These are phyloP conservation scores for Sinocyclocheilus grahami DNA, from an alignment of 2,113 vertebrate species.

Conservation along the genomic window DNA sequence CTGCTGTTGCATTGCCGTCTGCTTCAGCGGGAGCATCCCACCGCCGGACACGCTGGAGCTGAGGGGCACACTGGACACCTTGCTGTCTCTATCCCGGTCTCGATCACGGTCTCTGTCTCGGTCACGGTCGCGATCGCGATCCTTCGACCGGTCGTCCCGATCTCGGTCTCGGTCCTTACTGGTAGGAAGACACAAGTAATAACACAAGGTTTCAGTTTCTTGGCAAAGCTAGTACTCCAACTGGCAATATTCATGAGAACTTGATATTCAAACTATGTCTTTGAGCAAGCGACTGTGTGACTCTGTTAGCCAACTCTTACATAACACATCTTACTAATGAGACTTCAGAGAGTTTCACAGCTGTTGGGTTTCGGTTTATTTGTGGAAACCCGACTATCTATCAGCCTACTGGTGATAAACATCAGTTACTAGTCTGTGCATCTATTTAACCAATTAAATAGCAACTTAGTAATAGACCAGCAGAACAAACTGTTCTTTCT, in stretches of 20 bases:
- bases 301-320: background rate
- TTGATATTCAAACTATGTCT: background rate
- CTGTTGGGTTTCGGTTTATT: too few relatives aligned
- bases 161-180: slow-evolving; percentile 69
- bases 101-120: slow-evolving; percentile 88
- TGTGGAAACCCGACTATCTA: too few relatives aligned
- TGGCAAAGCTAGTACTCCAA: background rate
- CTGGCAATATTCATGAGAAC: background rate
- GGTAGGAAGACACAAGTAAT: too few relatives aligned
- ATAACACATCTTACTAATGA: background rate
- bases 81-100: slow-evolving; percentile 85
- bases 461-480: too few relatives aligned
- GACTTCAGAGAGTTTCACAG: too few relatives aligned
- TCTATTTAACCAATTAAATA: too few relatives aligned
- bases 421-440: too few relatives aligned
- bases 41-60: slow-evolving; percentile 70
- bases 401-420: too few relatives aligned
- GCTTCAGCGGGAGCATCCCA: slow-evolving; percentile 79
- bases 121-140: slow-evolving; percentile 83
- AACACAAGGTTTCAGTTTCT: too few relatives aligned
- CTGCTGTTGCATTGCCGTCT: slow-evolving; percentile 83
- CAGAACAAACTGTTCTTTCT: too few relatives aligned
- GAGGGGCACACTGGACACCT: slow-evolving; percentile 70
- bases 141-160: slow-evolving; percentile 80
- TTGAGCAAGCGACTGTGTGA: background rate